These are phyloP conservation scores for Eurois occulta DNA, from an alignment of 2,888 invertebrate species.

Conservation along the genomic window DNA sequence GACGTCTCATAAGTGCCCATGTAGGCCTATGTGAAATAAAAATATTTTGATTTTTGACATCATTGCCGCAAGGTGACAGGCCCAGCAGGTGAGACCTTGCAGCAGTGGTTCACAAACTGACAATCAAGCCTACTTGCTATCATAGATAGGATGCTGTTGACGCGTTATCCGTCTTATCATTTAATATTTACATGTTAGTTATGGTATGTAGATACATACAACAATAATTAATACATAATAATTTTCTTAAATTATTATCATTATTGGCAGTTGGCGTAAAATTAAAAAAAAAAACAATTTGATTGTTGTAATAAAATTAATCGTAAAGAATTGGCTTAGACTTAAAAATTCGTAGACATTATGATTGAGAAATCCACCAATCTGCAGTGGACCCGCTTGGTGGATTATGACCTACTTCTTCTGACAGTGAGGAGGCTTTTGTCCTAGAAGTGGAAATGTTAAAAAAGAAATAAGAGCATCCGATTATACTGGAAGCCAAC, in stretches of 20 bases:
- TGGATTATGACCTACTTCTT: neutral
- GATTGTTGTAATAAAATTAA: neutral
- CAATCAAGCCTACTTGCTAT: too few species aligned
- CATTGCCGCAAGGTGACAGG: too few species aligned
- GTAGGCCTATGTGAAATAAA: too few species aligned
- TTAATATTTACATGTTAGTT: neutral
- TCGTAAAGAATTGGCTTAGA: neutral
- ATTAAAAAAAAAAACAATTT: neutral
- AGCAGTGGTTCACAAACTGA: too few species aligned
- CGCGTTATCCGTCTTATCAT: conserved; percentile 19
- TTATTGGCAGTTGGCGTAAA: neutral
- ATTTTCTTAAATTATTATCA: neutral
- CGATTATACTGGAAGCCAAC: too few species aligned
- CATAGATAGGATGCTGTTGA: too few species aligned
- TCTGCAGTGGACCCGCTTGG: neutral
- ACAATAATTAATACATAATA: too few species aligned
- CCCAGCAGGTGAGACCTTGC: too few species aligned
- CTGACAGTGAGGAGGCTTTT: neutral
- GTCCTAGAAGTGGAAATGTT: neutral
- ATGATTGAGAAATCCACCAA: neutral
- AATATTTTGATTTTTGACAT: too few species aligned
- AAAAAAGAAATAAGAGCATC: neutral
- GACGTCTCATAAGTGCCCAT: too few species aligned
- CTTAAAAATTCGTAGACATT: neutral
- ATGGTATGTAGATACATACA: too few species aligned